Percentiles rank a stretch among this genome's conserved stretches.
Evolutionary conservation across 2,113 vertebrate species (phyloP).

Genomic region (Catagonus wagneri): DNA sequence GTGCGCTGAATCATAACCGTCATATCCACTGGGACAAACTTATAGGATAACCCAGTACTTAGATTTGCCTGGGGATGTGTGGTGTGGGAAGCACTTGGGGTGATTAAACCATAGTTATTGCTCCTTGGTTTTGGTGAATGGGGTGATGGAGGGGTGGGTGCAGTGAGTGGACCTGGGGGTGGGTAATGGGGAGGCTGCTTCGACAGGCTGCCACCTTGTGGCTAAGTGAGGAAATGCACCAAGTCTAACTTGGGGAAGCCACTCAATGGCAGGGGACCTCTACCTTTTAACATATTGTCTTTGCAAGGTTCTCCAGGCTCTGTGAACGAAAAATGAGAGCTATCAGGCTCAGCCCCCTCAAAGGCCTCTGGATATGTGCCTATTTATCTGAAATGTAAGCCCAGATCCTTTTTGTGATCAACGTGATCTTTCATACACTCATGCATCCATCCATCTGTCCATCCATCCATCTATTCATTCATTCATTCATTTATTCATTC

Average conservation of each 20-base stretch:
- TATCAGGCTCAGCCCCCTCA: not conserved
- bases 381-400: not conserved
- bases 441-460: not conserved
- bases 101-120: not conserved
- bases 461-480: not conserved
- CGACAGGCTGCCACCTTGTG: slow-evolving; percentile 44
- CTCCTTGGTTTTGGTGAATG: too few relatives aligned
- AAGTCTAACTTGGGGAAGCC: fast-evolving
- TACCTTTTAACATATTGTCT: not conserved
- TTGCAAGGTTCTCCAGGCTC: not conserved
- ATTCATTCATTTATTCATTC: not conserved
- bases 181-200: not conserved
- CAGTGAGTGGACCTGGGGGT: fast-evolving
- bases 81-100: not conserved
- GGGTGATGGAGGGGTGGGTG: too few relatives aligned
- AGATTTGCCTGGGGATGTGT: not conserved
- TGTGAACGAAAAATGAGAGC: not conserved
- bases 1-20: not conserved
- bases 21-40: not conserved
- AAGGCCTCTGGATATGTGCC: not conserved
- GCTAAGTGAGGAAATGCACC: not conserved
- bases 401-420: not conserved
- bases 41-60: not conserved
- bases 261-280: not conserved
- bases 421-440: not conserved